A percentile compares a stretch with the other conserved stretches of the same genome.
Evolutionary conservation across 2,113 vertebrate species (phyloP).

Genomic region (Podarcis cretensis): DNA sequence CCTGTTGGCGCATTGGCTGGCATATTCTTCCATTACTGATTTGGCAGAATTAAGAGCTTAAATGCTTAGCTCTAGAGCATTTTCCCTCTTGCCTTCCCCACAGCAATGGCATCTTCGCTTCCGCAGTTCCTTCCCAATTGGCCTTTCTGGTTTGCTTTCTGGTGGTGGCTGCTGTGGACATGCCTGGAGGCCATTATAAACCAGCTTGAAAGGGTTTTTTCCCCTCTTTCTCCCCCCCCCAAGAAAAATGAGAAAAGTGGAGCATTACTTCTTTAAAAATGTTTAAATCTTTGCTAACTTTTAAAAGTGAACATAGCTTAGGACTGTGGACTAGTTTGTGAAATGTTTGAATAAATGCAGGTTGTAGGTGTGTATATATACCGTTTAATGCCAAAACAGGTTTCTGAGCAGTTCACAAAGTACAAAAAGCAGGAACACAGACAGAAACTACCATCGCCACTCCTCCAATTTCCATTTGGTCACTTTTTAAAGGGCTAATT

Average conservation of each 20-base stretch:
- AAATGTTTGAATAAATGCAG: not conserved
- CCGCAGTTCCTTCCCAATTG: constrained; percentile 67
- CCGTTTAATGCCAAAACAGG: too few relatives aligned
- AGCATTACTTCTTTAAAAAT: not conserved
- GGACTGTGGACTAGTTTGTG: not conserved
- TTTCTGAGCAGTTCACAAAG: too few relatives aligned
- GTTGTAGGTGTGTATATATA: too few relatives aligned
- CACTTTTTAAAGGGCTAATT: not conserved
- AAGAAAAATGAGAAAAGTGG: not conserved
- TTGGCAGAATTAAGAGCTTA: constrained; percentile 67
- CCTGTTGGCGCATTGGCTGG: constrained; percentile 63
- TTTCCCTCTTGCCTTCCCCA: not conserved
- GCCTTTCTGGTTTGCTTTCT: constrained; percentile 63
- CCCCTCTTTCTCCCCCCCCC: too few relatives aligned
- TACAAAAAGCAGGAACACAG: too few relatives aligned
- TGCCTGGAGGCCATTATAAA: constrained; percentile 44
- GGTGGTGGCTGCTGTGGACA: constrained; percentile 57
- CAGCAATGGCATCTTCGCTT: constrained; percentile 58
- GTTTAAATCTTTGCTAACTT: not conserved
- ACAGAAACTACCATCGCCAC: not conserved
- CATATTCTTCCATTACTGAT: constrained; percentile 76
- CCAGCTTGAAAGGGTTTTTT: not conserved
- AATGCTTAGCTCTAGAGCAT: constrained; percentile 59
- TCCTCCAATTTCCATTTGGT: not conserved
- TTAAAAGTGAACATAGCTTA: not conserved